Percentiles rank a stretch among this genome's conserved stretches.
Conservation (phyloP, 2,113 vertebrate genomes). For the Martes martes region DNA sequence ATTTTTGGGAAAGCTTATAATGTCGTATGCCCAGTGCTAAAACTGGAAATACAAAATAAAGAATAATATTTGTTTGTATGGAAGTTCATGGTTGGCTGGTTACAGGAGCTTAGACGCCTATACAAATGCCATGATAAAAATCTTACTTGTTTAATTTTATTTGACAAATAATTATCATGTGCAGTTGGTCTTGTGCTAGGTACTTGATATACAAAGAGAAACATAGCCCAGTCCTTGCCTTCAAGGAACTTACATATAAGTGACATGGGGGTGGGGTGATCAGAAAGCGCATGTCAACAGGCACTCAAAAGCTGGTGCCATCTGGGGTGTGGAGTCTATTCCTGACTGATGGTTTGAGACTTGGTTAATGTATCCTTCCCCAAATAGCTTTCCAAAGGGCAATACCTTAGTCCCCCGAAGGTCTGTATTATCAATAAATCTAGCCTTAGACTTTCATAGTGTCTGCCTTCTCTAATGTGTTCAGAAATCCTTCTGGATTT, state of each 20-base stretch:
- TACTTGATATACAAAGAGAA: not conserved
- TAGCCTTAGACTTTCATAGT: not conserved
- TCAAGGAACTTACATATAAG: not conserved
- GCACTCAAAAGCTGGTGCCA: not conserved
- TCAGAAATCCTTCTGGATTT: not conserved
- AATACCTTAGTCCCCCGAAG: not conserved
- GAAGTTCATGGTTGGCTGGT: not conserved
- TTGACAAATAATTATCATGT: not conserved
- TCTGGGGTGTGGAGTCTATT: not conserved
- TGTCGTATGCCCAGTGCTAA: not conserved
- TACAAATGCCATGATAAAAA: not conserved
- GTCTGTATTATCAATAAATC: not conserved
- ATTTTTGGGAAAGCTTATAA: not conserved
- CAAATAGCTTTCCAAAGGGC: not conserved
- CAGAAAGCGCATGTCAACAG: not conserved
- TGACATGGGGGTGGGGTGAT: not conserved
- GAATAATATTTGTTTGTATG: not conserved
- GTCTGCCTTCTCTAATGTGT: not conserved
- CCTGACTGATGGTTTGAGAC: not conserved
- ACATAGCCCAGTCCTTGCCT: not conserved
- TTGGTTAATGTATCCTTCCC: not conserved
- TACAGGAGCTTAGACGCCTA: not conserved
- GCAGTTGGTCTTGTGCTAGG: not conserved
- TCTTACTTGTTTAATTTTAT: not conserved
- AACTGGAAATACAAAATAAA: not conserved